These are phyloP conservation scores for Ictalurus furcatus DNA, from an alignment of 2,113 vertebrate species.

Conservation along the genomic window DNA sequence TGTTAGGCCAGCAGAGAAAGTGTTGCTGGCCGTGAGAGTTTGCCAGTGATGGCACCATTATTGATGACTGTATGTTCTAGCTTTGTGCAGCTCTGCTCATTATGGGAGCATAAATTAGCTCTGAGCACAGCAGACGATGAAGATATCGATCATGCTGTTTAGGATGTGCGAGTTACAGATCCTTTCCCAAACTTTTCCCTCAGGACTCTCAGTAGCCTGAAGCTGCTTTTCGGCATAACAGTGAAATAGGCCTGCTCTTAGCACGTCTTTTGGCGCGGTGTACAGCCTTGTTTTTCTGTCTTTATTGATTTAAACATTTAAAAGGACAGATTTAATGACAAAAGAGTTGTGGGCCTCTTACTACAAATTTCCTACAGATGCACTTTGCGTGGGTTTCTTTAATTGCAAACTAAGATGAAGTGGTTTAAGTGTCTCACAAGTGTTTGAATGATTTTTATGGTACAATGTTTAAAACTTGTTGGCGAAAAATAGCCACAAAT, in stretches of 20 bases:
- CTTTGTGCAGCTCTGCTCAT: slow-evolving; percentile 43
- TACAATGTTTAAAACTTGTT: neutral
- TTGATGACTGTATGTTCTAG: slow-evolving; percentile 43
- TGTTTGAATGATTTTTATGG: neutral
- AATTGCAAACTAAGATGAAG: neutral
- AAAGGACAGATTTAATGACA: slow-evolving; percentile 28
- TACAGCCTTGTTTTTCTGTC: slow-evolving; percentile 13
- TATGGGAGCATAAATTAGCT: slow-evolving; percentile 51
- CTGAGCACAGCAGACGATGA: slow-evolving; percentile 47
- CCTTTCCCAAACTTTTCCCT: slow-evolving; percentile 23
- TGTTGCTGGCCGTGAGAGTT: neutral
- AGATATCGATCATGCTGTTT: slow-evolving; percentile 47
- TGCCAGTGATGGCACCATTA: slow-evolving; percentile 48
- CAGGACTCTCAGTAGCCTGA: slow-evolving; percentile 11
- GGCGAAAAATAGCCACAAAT: neutral
- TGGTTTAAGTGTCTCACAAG: neutral
- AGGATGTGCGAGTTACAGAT: slow-evolving; percentile 23
- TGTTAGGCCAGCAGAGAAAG: neutral
- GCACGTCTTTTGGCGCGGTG: neutral
- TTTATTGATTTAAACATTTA: slow-evolving; percentile 40
- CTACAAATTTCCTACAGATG: neutral
- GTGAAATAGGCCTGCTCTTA: slow-evolving; percentile 3
- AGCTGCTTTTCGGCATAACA: slow-evolving; percentile 23
- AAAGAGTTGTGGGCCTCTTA: neutral
- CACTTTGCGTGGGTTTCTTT: slow-evolving; percentile 9